These are phyloP conservation scores for Drosophila persimilis DNA, from an alignment of 1,140 invertebrate species.

Conservation along the genomic window DNA sequence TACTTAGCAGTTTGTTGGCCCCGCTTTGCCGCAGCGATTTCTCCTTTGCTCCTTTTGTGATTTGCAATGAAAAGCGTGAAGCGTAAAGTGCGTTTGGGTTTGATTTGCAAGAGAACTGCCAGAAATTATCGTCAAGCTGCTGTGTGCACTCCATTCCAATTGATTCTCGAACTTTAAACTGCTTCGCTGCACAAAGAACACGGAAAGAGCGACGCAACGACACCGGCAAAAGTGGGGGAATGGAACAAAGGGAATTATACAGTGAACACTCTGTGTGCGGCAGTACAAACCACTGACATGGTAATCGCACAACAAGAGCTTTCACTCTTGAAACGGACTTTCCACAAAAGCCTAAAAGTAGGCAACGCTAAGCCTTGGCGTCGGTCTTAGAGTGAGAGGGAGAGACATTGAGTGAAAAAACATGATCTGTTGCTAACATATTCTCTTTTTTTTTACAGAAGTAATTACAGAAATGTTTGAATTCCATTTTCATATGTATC, in stretches of 20 bases:
- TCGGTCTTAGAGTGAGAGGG: too few species aligned
- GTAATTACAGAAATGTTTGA: too few species aligned
- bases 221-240: not conserved
- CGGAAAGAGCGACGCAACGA: not conserved
- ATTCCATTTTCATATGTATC: too few species aligned
- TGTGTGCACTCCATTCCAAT: conserved; percentile 24
- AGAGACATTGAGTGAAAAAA: too few species aligned
- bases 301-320: too few species aligned
- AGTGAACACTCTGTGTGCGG: too few species aligned
- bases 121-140: not conserved
- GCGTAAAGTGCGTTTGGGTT: conserved; percentile 44
- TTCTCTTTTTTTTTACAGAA: too few species aligned
- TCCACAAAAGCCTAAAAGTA: conserved; percentile 1
- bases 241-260: too few species aligned
- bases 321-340: not conserved
- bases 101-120: conserved; percentile 23
- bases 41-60: conserved; percentile 11
- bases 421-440: too few species aligned
- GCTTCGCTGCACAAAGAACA: conserved; percentile 20
- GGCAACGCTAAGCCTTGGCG: not conserved
- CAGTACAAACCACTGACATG: too few species aligned
- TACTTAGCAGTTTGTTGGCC: conserved; percentile 40
- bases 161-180: conserved; percentile 40
- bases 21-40: conserved; percentile 1
- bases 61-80: conserved; percentile 32